A percentile compares a stretch with the other conserved stretches of the same genome.
These are phyloP conservation scores for Trochalopteron elliotii DNA, from an alignment of 2,113 vertebrate species.

Conservation along the genomic window DNA sequence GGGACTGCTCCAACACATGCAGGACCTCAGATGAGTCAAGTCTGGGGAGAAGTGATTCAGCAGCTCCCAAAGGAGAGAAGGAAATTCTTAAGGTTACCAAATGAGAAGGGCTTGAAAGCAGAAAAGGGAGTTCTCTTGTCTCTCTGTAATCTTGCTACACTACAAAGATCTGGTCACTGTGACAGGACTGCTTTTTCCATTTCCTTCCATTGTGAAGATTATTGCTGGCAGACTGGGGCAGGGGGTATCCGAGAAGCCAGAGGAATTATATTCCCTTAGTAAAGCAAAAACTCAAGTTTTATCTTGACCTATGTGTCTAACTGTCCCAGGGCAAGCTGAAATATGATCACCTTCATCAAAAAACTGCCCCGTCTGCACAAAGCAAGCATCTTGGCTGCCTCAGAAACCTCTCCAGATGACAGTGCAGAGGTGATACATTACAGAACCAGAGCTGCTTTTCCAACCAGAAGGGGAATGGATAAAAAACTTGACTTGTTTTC, in stretches of 20 bases:
- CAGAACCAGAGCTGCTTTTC: not conserved
- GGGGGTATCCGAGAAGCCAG: not conserved
- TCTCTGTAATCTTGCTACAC: not conserved
- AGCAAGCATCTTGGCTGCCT: not conserved
- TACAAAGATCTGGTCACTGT: not conserved
- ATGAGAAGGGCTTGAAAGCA: not conserved
- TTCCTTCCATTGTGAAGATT: not conserved
- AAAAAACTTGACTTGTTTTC: not conserved
- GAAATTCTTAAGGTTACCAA: not conserved
- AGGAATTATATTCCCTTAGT: not conserved
- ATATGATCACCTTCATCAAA: not conserved
- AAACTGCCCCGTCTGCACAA: not conserved
- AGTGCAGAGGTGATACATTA: not conserved
- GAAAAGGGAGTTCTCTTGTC: not conserved
- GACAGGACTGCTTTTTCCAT: not conserved
- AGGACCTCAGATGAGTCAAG: not conserved
- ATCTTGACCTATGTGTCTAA: not conserved
- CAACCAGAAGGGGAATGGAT: rapidly evolving
- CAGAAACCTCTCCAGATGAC: not conserved
- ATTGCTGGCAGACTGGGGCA: not conserved
- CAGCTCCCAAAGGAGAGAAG: not conserved
- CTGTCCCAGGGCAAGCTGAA: not conserved
- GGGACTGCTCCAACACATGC: not conserved
- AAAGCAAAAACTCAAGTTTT: not conserved
- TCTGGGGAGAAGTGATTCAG: not conserved